A percentile compares a stretch with the other conserved stretches of the same genome.
These are phyloP conservation scores for Manis crassicaudata DNA, from an alignment of 2,797 vertebrate species.

Conservation along the genomic window DNA sequence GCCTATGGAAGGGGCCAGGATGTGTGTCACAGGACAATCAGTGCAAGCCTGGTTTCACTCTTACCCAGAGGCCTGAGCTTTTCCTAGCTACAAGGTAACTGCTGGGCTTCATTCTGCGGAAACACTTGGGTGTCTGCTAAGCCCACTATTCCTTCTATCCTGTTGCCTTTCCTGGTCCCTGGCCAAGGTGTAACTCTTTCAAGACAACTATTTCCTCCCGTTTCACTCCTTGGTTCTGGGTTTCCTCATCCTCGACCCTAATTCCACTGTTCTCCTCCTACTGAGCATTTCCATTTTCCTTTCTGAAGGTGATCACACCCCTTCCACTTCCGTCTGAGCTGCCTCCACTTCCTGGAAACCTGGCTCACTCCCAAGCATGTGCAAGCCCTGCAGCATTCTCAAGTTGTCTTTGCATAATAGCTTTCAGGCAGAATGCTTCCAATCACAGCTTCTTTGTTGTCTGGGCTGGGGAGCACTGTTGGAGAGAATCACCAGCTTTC, in stretches of 20 bases:
- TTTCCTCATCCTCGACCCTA: not conserved
- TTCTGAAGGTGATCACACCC: not conserved
- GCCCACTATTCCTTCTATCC: not conserved
- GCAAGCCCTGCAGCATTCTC: not conserved
- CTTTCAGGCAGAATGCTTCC: not conserved
- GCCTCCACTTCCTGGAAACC: not conserved
- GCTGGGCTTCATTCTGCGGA: not conserved
- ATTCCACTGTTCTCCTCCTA: not conserved
- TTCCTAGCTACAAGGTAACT: not conserved
- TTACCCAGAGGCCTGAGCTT: not conserved
- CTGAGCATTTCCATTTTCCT: not conserved
- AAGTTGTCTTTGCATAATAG: not conserved
- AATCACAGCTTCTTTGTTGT: not conserved
- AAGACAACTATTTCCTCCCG: not conserved
- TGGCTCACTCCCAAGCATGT: not conserved
- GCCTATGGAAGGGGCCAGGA: not conserved
- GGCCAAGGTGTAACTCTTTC: not conserved
- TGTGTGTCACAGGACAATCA: not conserved
- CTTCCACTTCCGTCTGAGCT: not conserved
- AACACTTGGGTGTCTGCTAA: not conserved
- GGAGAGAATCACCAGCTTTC: not conserved
- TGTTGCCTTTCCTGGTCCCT: not conserved
- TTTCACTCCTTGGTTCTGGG: not conserved
- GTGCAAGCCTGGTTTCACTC: not conserved
- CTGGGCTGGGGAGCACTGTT: not conserved